phyloP scores from a whole-genome alignment of 2,888 invertebrate species.

The Chesias legatella region DNA sequence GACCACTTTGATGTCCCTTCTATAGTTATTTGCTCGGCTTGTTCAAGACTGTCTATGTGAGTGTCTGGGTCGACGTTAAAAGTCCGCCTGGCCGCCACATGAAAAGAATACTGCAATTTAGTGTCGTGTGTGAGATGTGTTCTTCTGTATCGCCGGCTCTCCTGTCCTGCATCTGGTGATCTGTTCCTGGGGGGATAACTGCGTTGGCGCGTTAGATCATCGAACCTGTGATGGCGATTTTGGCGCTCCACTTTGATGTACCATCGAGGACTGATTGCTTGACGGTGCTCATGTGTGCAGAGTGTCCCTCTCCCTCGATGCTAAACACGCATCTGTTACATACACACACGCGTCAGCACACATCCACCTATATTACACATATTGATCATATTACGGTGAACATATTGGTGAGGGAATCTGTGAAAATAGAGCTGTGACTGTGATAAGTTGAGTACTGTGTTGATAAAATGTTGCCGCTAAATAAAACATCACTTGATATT shows the following conservation, averaged over 20 bases:
- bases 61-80: slow-evolving; percentile 98
- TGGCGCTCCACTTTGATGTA: slow-evolving; percentile 99
- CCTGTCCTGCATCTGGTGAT: slow-evolving; percentile 31
- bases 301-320: slow-evolving; percentile 96
- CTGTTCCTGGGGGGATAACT: slow-evolving; percentile 30
- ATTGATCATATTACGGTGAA: neutral
- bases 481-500: too few species aligned
- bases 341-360: slow-evolving; percentile 60
- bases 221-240: slow-evolving; percentile 99
- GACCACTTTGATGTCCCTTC: slow-evolving; percentile 99
- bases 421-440: neutral
- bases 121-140: slow-evolving; percentile 59
- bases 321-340: slow-evolving; percentile 95
- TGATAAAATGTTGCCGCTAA: too few species aligned
- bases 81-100: slow-evolving; percentile 89
- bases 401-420: neutral
- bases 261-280: slow-evolving; percentile 99
- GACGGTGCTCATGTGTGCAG: slow-evolving; percentile 98
- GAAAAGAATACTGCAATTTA: slow-evolving; percentile 76
- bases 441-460: too few species aligned
- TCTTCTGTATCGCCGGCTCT: slow-evolving; percentile 15
- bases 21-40: slow-evolving; percentile 98
- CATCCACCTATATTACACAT: slow-evolving; percentile 22
- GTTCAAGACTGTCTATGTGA: slow-evolving; percentile 98
- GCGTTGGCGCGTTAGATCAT: slow-evolving; percentile 57